A percentile compares a stretch with the other conserved stretches of the same genome.
phyloP scores from a whole-genome alignment of 1,140 invertebrate genomes.

The Dysdera silvatica region DNA sequence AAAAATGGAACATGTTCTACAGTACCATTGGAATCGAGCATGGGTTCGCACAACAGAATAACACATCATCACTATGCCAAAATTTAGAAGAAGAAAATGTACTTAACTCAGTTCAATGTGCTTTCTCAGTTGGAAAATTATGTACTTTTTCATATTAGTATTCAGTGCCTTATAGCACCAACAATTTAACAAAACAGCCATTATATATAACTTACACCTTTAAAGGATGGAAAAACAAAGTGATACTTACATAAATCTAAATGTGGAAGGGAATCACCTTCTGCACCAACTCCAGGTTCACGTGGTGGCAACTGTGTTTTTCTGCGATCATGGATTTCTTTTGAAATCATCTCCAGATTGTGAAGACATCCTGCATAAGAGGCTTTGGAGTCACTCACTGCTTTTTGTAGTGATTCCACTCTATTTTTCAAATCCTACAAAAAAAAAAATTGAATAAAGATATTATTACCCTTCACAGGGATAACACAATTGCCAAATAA shows the following conservation, averaged over 20 bases:
- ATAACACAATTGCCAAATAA: too few species aligned
- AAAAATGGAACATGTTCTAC: too few species aligned
- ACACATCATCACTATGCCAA: too few species aligned
- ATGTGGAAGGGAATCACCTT: conserved; percentile 40
- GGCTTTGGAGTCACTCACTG: conserved; percentile 45
- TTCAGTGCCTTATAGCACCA: too few species aligned
- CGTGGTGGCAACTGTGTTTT: conserved; percentile 50
- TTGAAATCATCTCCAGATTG: conserved; percentile 51
- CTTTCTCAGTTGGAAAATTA: too few species aligned
- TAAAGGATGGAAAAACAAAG: neutral
- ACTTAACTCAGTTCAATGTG: too few species aligned
- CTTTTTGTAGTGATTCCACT: conserved; percentile 44
- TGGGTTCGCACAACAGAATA: too few species aligned
- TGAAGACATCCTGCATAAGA: conserved; percentile 46
- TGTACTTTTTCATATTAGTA: too few species aligned
- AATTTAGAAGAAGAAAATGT: too few species aligned
- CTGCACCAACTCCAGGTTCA: conserved; percentile 84
- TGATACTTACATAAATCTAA: conserved; percentile 17
- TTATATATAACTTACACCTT: neutral
- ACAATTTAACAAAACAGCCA: neutral
- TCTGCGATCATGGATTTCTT: conserved; percentile 49
- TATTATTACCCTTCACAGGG: too few species aligned
- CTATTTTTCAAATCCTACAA: conserved; percentile 45
- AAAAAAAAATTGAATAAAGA: too few species aligned
- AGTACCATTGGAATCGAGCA: too few species aligned